phyloP scores from a whole-genome alignment of 2,797 vertebrate genomes.

The Otolemur crassicaudatus region DNA sequence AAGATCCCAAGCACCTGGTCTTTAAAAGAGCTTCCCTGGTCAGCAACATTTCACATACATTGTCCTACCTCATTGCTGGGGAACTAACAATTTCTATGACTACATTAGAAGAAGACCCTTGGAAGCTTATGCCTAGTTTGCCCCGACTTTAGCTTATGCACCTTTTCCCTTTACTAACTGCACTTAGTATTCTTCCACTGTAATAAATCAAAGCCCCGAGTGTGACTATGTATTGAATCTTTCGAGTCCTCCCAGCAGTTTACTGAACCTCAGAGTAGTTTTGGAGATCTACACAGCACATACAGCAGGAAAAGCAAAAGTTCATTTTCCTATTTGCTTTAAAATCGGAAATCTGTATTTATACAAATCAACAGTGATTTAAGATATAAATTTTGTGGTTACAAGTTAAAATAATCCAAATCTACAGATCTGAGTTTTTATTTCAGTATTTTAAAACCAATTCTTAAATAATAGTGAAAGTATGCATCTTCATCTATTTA shows the following conservation, averaged over 20 bases:
- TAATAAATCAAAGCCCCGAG: not conserved
- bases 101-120: not conserved
- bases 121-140: not conserved
- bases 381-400: not conserved
- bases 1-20: not conserved
- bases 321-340: slow-evolving; percentile 45
- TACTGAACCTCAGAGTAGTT: not conserved
- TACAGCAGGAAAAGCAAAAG: not conserved
- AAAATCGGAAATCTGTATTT: slow-evolving; percentile 31
- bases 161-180: not conserved
- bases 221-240: not conserved
- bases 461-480: slow-evolving; percentile 42
- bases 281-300: not conserved
- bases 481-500: not conserved
- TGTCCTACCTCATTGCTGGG: not conserved
- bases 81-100: not conserved
- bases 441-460: slow-evolving; percentile 54
- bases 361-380: slow-evolving; percentile 1
- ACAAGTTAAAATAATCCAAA: slow-evolving; percentile 49
- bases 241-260: not conserved
- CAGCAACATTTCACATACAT: not conserved
- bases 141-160: not conserved
- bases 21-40: not conserved
- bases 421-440: slow-evolving; percentile 43
- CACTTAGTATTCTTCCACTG: not conserved